Evolutionary conservation across 2,797 vertebrate genomes (phyloP).

Genomic region (Melanotaenia pygmaea): DNA sequence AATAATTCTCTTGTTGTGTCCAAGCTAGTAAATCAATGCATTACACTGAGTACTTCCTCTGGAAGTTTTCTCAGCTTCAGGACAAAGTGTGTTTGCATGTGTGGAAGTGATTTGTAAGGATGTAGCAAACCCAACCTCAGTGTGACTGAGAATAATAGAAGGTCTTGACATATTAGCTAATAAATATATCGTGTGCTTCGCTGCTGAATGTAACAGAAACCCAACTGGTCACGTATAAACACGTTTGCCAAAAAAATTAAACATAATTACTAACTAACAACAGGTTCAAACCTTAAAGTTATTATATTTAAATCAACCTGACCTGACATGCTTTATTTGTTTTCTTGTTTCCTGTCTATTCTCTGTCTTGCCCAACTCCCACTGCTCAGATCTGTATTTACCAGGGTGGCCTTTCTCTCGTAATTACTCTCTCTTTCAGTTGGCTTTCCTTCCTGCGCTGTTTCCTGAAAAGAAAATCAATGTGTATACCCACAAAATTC

Average conservation of each 20-base stretch:
- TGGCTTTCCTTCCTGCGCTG: constrained; percentile 37
- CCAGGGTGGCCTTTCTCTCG: constrained; percentile 43
- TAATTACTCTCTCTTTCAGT: constrained; percentile 50
- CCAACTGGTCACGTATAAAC: constrained; percentile 48
- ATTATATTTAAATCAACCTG: constrained; percentile 49
- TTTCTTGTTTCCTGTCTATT: constrained; percentile 4
- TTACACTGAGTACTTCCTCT: neutral
- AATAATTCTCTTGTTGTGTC: neutral
- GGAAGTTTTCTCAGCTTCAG: neutral
- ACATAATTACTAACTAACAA: constrained; percentile 62
- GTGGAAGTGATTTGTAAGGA: neutral
- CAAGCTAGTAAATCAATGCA: neutral
- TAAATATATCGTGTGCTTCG: constrained; percentile 33
- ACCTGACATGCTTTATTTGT: constrained; percentile 30
- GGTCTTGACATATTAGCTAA: constrained; percentile 27
- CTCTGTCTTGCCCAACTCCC: constrained; percentile 23
- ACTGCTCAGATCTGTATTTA: constrained; percentile 20
- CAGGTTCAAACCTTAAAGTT: constrained; percentile 44
- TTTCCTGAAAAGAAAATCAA: constrained; percentile 60
- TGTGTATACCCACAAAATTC: constrained; percentile 53
- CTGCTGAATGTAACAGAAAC: constrained; percentile 52
- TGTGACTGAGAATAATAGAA: constrained; percentile 30
- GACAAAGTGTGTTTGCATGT: neutral
- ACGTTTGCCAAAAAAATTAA: constrained; percentile 52
- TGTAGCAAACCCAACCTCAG: constrained; percentile 12